Evolutionary conservation across 2,113 vertebrate species (phyloP).

Genomic region (Noturus placidus): DNA sequence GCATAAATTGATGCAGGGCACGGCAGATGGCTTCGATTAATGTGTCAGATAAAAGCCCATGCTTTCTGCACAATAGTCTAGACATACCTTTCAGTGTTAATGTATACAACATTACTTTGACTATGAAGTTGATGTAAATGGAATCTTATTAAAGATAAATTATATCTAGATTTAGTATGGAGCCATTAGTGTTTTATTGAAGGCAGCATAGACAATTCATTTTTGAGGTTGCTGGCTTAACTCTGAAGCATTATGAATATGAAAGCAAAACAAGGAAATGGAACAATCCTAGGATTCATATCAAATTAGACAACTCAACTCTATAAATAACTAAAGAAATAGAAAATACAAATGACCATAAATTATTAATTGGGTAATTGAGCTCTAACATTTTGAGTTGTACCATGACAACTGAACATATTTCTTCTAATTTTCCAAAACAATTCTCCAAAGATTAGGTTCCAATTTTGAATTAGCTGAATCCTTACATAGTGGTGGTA

Average conservation of each 20-base stretch:
- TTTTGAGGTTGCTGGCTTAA: background rate
- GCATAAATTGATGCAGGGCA: conserved; percentile 1
- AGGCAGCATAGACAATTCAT: background rate
- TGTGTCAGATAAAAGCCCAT: background rate
- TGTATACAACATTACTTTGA: background rate
- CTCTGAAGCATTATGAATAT: background rate
- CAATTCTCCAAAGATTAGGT: background rate
- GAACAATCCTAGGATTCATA: background rate
- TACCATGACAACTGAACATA: too few species aligned
- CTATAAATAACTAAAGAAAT: background rate
- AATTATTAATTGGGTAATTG: too few species aligned
- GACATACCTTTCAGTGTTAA: background rate
- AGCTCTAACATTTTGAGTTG: too few species aligned
- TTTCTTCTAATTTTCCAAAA: too few species aligned
- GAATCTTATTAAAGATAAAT: background rate
- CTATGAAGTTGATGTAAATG: background rate
- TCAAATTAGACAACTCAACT: background rate
- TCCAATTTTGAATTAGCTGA: background rate
- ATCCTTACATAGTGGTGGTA: background rate
- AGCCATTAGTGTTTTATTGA: background rate
- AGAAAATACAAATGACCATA: too few species aligned
- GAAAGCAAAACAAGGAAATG: too few species aligned
- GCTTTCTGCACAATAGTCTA: background rate
- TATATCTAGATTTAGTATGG: background rate
- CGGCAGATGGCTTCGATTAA: conserved; percentile 23